Evolutionary conservation across 1,140 invertebrate genomes (phyloP), one percentile per base, ranked within the genome.

Genomic region (Tetragonula clypearis): DNA sequence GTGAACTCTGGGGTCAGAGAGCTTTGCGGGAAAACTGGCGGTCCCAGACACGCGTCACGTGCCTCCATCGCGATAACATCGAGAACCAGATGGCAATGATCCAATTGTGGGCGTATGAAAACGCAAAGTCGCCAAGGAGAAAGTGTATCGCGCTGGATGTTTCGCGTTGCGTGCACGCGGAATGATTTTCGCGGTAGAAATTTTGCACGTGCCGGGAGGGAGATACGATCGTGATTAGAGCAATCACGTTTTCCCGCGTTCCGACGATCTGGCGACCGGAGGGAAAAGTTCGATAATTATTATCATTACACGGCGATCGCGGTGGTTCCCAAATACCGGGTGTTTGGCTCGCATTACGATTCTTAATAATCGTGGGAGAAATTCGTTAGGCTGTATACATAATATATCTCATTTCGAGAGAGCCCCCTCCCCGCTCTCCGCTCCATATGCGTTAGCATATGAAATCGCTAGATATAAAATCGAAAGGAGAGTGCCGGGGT

Each of bases 71-170:
- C 49, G 72, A 82, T 81, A 62, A 26, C 9, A 81, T 81, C 79
- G 79, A n/a, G 8, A 41, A 9, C 35, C 17, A 49, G 6, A 8
- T 8, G n/a, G 85, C 65, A 84, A 87, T 73, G 71, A 83, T 53
- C 56, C 53, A 55, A 71, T 80, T 49, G 87, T 88, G 68, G 87
- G 86, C 87, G 87, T 85, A 86, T 55, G 81, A 81, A 87, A 87
- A 87, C 77, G 68, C 49, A 72, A 72, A 41, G 82, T 78, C 66
- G 41, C 23, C 65, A 4, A 30, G 78, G 86, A 85, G 87, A 88
- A 88, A 88, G 87, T 88, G 86, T 88, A 73, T 85, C 12, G 12
- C 82, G 77, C 62, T 30, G 17, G 58, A 58, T 23, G 76, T 65
- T 65, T 60, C 41, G 35, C 30, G 55, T 68, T 49, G 68, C 58